Conservation (phyloP, 2,797 vertebrate genomes). For the Enteromius trimaculatus region DNA sequence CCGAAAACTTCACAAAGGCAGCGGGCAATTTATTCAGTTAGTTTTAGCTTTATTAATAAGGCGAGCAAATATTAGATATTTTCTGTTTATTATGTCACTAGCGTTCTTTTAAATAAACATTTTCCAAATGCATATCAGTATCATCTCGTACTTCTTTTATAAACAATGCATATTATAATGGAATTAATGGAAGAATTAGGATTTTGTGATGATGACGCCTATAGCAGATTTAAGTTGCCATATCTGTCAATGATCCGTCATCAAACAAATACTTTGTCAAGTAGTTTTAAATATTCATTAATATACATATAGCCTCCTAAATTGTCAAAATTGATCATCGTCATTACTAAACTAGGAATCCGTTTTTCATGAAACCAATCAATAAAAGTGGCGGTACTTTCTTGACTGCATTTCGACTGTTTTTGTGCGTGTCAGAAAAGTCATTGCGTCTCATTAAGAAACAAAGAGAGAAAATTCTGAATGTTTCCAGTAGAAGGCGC, state of each 20-base stretch:
- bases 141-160: not conserved
- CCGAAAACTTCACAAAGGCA: not conserved
- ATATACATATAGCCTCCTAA: not conserved
- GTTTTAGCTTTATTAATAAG: not conserved
- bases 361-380: not conserved
- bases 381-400: not conserved
- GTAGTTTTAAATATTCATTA: not conserved
- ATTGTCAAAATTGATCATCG: not conserved
- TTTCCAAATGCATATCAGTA: not conserved
- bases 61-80: not conserved
- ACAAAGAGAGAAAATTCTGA: conserved; percentile 16
- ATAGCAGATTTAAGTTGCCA: not conserved
- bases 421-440: conserved; percentile 1
- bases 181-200: not conserved
- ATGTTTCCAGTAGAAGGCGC: conserved; percentile 90
- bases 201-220: not conserved
- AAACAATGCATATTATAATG: not conserved
- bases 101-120: not conserved
- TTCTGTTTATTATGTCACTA: not conserved
- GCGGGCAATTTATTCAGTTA: not conserved
- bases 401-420: not conserved
- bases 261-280: conserved; percentile 6
- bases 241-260: not conserved
- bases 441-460: conserved; percentile 18
- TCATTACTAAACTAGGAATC: not conserved